Base-by-base conservation (phyloP, 2,888 invertebrate species). In the Charanyca ferruginea region DNA sequence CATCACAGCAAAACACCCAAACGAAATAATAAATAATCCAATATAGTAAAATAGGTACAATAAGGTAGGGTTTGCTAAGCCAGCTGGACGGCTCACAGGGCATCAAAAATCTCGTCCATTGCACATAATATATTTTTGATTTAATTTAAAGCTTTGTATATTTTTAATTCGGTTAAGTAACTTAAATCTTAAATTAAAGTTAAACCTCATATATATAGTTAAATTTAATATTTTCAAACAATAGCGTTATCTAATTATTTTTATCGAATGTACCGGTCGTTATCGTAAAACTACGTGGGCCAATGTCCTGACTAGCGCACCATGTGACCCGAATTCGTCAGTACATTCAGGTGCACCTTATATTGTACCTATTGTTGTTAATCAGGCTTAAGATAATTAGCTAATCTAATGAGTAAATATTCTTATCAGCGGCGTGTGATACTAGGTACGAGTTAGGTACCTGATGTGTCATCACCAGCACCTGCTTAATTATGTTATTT, bases 271-370 rank as follows among this genome's bases (percentile, higher is more conserved):
- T 61, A 64, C 53, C 58, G 57, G 59, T 51, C 8, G 25, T 48
- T 42, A 57, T 55, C 52, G 45, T 55, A 52, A 64, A 66, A 42
- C 44, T 47, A 41, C 49, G 63, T 66, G 25, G 18, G 49, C 59
- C 59, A 48, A 54, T 59, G 75, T 60, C 28, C 58, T 60, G 45
- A 25, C 42, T 60, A 23, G 64, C 63, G 66, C 60, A 70, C 60
- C 70, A 68, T 75, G 66, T 81, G 84, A 80, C 83, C 83, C 62
- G 73, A 79, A 80, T 78, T 66, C 69, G 8, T 59, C 23, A 63
- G 83, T 83, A 83, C 84, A 76, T 76, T 83, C 86, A 86, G 87
- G 84, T 86, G 87, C 76, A 75, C 63, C 13, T 57, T 42, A 48
- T 75, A 77, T 73, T 79, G 69, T 81, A 62, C 25, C 61, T 66